A percentile compares a stretch with the other conserved stretches of the same genome.
Conservation (phyloP, 1,140 invertebrate species). For the Aphidius ervi region DNA sequence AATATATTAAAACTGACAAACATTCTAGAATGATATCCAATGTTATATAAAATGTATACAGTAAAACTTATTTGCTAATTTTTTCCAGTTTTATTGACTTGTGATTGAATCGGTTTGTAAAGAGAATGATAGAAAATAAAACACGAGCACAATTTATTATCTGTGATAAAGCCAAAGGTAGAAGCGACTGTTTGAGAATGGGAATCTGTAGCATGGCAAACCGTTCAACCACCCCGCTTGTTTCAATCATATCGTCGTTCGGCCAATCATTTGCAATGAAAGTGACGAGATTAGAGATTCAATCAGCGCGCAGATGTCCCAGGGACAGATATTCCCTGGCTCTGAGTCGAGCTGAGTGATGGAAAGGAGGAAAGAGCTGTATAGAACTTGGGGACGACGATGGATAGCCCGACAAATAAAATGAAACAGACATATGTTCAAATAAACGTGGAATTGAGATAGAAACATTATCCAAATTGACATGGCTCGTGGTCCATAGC, state of each 20-base stretch:
- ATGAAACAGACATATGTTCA: conserved; percentile 21
- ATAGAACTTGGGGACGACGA: conserved; percentile 12
- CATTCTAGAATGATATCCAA: no score
- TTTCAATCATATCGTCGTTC: conserved; percentile 27
- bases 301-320: conserved; percentile 55
- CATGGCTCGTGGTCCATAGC: conserved; percentile 47
- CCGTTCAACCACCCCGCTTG: conserved; percentile 15
- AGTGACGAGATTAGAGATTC: conserved; percentile 52
- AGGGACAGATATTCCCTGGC: conserved; percentile 54
- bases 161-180: no score
- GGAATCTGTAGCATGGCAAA: neutral
- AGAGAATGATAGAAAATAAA: no score
- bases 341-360: conserved; percentile 37
- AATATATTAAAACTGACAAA: no score
- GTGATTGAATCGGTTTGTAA: no score
- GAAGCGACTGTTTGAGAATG: no score
- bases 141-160: no score
- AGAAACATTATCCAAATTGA: conserved; percentile 50
- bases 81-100: no score
- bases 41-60: no score
- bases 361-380: conserved; percentile 21
- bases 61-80: no score
- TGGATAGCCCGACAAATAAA: conserved; percentile 22
- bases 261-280: conserved; percentile 49
- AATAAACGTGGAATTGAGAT: conserved; percentile 20